phyloP scores from a whole-genome alignment of 2,797 vertebrate species.

The Phataginus tricuspis region DNA sequence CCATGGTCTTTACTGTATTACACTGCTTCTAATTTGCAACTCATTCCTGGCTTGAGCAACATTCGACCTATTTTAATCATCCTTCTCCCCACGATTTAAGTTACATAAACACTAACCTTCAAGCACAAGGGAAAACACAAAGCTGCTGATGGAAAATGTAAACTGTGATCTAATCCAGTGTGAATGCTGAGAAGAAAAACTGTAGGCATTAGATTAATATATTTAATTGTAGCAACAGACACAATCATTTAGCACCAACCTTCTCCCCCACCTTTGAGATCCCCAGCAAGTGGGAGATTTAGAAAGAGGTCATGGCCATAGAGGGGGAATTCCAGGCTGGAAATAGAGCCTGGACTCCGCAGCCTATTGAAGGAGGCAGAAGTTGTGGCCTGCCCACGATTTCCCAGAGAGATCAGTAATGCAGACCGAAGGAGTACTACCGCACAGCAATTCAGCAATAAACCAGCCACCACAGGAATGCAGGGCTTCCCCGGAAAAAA shows the following conservation, averaged over 20 bases:
- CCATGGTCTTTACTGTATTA: neutral
- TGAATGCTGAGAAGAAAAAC: neutral
- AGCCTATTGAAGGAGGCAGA: constrained; percentile 44
- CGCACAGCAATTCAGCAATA: neutral
- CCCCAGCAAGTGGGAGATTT: neutral
- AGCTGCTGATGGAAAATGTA: neutral
- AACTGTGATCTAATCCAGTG: neutral
- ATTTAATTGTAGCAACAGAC: neutral
- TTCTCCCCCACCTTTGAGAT: neutral
- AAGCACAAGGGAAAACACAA: neutral
- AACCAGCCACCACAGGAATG: constrained; percentile 21
- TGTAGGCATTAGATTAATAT: neutral
- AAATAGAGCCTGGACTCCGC: neutral
- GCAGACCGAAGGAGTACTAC: neutral
- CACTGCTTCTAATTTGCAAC: neutral
- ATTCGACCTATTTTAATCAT: neutral
- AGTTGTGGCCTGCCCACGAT: neutral
- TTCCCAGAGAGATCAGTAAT: neutral
- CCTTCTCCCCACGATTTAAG: neutral
- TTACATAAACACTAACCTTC: neutral
- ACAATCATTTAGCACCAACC: neutral
- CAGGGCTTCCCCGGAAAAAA: neutral
- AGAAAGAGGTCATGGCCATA: neutral
- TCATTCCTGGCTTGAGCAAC: neutral
- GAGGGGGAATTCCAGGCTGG: constrained; percentile 2